These are phyloP conservation scores for Atherinomorus stipes DNA, from an alignment of 2,113 vertebrate species.

Conservation along the genomic window DNA sequence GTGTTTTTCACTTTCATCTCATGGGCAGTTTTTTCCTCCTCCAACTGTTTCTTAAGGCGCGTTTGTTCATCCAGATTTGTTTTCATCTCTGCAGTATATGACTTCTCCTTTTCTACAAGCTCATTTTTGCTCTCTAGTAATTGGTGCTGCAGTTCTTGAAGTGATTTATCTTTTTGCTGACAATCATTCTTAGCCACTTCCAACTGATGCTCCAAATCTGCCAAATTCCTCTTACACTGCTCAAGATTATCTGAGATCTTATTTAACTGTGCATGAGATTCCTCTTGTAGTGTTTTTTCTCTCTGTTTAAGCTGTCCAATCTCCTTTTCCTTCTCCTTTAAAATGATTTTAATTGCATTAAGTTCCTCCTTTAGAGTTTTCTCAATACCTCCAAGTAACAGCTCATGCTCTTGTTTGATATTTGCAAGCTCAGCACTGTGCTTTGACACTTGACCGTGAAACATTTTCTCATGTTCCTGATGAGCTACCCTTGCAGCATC, in stretches of 20 bases:
- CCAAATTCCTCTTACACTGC: constrained; percentile 76
- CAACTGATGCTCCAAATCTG: constrained; percentile 79
- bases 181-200: constrained; percentile 80
- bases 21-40: constrained; percentile 81
- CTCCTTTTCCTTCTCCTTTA: constrained; percentile 87
- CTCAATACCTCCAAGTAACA: constrained; percentile 82
- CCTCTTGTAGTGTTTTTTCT: constrained; percentile 80
- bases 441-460: constrained; percentile 82
- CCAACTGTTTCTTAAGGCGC: constrained; percentile 79
- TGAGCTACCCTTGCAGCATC: constrained; percentile 67
- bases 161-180: constrained; percentile 76
- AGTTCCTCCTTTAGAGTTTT: constrained; percentile 88
- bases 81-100: constrained; percentile 74
- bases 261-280: constrained; percentile 69
- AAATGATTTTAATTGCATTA: constrained; percentile 82
- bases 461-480: constrained; percentile 79
- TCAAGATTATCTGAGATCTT: constrained; percentile 79
- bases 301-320: constrained; percentile 77
- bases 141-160: constrained; percentile 78
- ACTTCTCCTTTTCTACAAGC: constrained; percentile 84
- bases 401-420: constrained; percentile 83
- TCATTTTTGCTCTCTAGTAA: constrained; percentile 78
- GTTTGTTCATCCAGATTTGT: constrained; percentile 79
- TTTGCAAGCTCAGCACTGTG: constrained; percentile 82
- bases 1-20: constrained; percentile 82